These are phyloP conservation scores for Atta colombica DNA, from an alignment of 1,140 invertebrate species.

Conservation along the genomic window DNA sequence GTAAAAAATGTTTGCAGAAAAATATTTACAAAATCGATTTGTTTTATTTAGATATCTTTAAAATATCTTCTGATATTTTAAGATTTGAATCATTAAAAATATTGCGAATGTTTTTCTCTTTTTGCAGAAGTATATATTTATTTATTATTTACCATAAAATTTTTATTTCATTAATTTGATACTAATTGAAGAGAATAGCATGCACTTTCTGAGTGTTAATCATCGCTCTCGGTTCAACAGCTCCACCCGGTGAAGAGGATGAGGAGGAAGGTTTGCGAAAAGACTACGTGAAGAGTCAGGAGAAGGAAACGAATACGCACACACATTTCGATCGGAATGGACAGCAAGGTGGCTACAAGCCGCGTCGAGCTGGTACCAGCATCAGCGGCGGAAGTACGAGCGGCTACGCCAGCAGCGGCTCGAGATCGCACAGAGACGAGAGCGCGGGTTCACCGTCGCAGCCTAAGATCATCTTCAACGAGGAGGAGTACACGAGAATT, in stretches of 20 bases:
- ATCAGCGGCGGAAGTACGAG: constrained; percentile 69
- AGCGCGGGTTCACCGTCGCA: constrained; percentile 77
- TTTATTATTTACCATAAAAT: neutral
- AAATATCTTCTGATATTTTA: neutral
- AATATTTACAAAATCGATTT: too few relatives aligned
- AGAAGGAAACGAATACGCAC: constrained; percentile 75
- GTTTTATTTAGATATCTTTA: neutral
- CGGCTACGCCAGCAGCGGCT: constrained; percentile 75
- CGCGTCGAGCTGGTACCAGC: constrained; percentile 40
- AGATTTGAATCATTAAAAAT: neutral
- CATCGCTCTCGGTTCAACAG: constrained; percentile 71
- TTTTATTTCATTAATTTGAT: neutral
- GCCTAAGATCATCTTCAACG: constrained; percentile 83
- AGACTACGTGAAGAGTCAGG: constrained; percentile 75
- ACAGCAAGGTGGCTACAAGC: constrained; percentile 76
- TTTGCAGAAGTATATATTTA: neutral
- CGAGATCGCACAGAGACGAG: constrained; percentile 76
- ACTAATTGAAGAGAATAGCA: neutral
- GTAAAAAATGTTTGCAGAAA: neutral
- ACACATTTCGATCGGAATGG: constrained; percentile 62
- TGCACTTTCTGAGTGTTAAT: neutral
- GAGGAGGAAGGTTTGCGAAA: constrained; percentile 83
- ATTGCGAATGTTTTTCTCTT: neutral
- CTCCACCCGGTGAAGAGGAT: constrained; percentile 84
- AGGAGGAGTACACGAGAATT: constrained; percentile 91